Percentiles rank a stretch among this genome's conserved stretches.
phyloP scores from a whole-genome alignment of 2,113 vertebrate genomes.

The Glaucomys volans region DNA sequence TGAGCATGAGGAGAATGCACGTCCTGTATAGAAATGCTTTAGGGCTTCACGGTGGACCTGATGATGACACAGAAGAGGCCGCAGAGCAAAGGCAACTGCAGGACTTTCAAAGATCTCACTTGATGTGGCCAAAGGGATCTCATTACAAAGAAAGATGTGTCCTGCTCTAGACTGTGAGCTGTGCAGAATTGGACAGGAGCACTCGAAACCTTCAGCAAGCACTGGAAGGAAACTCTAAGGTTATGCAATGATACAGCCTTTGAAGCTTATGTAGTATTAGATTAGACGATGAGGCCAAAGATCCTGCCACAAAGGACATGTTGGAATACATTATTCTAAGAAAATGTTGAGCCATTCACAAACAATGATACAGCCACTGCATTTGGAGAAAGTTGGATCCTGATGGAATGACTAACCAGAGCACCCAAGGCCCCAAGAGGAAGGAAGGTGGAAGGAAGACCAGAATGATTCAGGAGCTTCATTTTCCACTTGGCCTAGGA shows the following conservation, averaged over 20 bases:
- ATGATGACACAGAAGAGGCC: constrained; percentile 92
- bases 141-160: constrained; percentile 91
- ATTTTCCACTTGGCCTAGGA: neutral
- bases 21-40: constrained; percentile 91
- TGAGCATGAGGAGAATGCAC: constrained; percentile 85
- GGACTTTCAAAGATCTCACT: constrained; percentile 88
- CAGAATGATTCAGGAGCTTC: neutral
- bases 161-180: constrained; percentile 93
- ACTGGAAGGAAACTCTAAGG: constrained; percentile 90
- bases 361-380: constrained; percentile 92
- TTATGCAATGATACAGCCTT: constrained; percentile 92
- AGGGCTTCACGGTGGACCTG: constrained; percentile 92
- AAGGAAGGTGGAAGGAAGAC: neutral
- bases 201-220: constrained; percentile 91
- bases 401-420: neutral
- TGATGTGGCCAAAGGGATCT: constrained; percentile 91
- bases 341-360: constrained; percentile 92
- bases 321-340: constrained; percentile 90
- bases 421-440: neutral
- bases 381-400: constrained; percentile 91
- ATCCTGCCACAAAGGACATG: constrained; percentile 91
- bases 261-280: constrained; percentile 90
- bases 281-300: constrained; percentile 93
- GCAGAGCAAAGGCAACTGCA: constrained; percentile 93
- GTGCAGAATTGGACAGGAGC: constrained; percentile 94